Evolutionary conservation across 2,797 vertebrate genomes (phyloP).

Genomic region (Xiphorhynchus erythropygius): DNA sequence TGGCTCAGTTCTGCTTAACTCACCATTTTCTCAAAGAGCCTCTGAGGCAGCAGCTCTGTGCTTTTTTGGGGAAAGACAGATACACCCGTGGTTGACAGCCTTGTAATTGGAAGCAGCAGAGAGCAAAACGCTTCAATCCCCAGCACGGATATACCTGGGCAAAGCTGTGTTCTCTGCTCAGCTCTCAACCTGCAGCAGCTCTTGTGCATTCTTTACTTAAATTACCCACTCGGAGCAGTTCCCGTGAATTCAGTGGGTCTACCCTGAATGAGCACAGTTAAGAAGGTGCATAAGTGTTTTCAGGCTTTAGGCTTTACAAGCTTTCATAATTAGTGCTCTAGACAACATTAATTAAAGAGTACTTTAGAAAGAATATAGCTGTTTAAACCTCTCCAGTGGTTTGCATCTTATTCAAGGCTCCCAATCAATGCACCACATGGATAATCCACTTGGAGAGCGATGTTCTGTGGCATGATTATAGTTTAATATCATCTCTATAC

Average conservation of each 20-base stretch:
- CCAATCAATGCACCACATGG: slow-evolving; percentile 43
- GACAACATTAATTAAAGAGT: slow-evolving; percentile 66
- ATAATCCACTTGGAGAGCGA: not conserved
- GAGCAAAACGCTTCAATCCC: not conserved
- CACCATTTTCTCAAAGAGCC: not conserved
- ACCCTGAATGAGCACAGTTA: slow-evolving; percentile 19
- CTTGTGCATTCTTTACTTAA: not conserved
- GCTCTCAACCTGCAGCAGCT: not conserved
- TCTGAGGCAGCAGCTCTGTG: not conserved
- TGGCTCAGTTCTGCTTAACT: not conserved
- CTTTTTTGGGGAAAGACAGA: not conserved
- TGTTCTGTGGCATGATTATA: not conserved
- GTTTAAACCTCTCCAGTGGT: slow-evolving; percentile 41
- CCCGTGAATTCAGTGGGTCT: not conserved
- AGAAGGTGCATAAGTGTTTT: slow-evolving; percentile 57
- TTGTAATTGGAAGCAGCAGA: not conserved
- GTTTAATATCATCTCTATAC: not conserved
- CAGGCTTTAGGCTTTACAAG: slow-evolving; percentile 59
- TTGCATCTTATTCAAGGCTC: slow-evolving; percentile 33
- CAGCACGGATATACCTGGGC: not conserved
- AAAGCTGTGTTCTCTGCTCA: not conserved
- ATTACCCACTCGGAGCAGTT: not conserved
- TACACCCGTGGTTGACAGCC: not conserved
- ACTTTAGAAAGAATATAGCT: slow-evolving; percentile 57
- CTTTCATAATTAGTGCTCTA: slow-evolving; percentile 60